These are phyloP conservation scores for Ptilorrhoa leucosticta DNA, from an alignment of 2,113 vertebrate species.

Conservation along the genomic window DNA sequence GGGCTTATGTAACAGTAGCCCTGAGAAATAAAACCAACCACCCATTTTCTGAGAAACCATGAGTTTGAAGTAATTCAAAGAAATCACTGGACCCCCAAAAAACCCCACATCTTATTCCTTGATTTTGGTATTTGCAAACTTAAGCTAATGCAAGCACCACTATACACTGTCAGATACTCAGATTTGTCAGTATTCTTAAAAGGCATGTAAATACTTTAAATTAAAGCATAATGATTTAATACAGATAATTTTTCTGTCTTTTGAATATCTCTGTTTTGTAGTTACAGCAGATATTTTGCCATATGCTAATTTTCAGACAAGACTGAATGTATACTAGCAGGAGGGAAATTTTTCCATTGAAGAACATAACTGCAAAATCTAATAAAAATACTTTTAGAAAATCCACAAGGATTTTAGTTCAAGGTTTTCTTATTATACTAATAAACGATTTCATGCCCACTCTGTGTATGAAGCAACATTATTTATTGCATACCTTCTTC, in stretches of 20 bases:
- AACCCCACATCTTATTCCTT: rapidly evolving
- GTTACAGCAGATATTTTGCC: neutral
- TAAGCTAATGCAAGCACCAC: neutral
- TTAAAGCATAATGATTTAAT: neutral
- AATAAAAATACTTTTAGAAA: neutral
- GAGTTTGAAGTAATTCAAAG: neutral
- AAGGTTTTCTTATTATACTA: constrained; percentile 12
- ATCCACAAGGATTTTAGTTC: neutral
- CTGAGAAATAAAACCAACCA: neutral
- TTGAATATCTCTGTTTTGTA: neutral
- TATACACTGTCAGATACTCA: neutral
- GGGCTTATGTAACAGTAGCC: neutral
- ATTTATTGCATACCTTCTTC: constrained; percentile 39
- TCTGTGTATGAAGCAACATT: neutral
- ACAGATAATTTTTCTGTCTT: neutral
- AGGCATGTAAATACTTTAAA: neutral
- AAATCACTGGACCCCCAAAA: neutral
- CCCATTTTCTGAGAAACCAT: neutral
- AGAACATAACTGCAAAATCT: neutral
- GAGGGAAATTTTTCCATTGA: neutral
- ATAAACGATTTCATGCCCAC: constrained; percentile 30
- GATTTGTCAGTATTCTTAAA: neutral
- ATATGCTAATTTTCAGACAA: neutral
- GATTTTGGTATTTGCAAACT: neutral
- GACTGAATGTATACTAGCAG: neutral